Conservation (phyloP, 1,140 invertebrate species). For the Augochlora pura region DNA sequence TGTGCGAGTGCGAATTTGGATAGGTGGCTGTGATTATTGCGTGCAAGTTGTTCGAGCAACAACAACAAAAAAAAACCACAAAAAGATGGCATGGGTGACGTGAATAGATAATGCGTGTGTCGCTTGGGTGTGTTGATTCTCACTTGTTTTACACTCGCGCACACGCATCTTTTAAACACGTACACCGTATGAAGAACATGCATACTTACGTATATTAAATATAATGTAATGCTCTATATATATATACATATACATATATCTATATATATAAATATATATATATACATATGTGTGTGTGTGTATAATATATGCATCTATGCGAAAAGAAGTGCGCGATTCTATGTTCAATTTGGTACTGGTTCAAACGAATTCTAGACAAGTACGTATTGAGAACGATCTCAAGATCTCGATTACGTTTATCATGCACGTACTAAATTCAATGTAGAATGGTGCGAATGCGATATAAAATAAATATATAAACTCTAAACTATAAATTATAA, state of each 20-base stretch:
- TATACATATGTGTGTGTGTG: neutral
- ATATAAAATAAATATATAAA: conserved; percentile 55
- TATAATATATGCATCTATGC: conserved; percentile 38
- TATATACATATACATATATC: neutral
- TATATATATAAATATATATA: conserved; percentile 35
- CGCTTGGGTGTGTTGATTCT: conserved; percentile 30
- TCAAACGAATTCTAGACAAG: conserved; percentile 21
- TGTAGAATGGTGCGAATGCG: conserved; percentile 62
- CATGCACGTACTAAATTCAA: conserved; percentile 63
- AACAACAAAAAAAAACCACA: neutral
- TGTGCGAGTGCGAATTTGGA: conserved; percentile 69
- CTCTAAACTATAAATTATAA: conserved; percentile 21
- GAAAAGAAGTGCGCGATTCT: conserved; percentile 55
- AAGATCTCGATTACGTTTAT: conserved; percentile 21
- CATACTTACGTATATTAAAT: neutral
- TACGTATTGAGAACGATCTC: conserved; percentile 24
- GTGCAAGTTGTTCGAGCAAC: conserved; percentile 59
- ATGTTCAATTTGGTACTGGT: conserved; percentile 67
- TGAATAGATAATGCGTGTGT: conserved; percentile 50
- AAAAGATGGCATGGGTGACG: conserved; percentile 12
- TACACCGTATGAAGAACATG: conserved; percentile 2
- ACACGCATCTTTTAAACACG: conserved; percentile 59
- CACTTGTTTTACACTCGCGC: conserved; percentile 2
- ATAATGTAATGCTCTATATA: neutral
- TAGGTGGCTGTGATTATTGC: conserved; percentile 75